Evolutionary conservation across 2,113 vertebrate genomes (phyloP), one percentile per base, ranked within the genome.

Genomic region (Mirza zaza): DNA sequence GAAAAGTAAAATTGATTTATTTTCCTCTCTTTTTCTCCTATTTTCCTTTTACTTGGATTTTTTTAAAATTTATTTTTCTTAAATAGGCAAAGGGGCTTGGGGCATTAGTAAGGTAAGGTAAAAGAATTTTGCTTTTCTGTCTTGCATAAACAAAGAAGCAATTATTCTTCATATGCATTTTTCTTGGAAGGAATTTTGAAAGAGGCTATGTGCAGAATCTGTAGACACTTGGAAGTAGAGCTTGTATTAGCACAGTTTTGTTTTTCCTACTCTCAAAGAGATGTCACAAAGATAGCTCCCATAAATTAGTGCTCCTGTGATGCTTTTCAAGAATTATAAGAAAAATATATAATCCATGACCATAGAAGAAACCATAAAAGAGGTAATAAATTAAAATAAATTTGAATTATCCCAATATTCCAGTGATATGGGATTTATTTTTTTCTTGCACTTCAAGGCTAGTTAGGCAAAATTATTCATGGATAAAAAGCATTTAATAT

Each of bases 351-450:
- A 85, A 55, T 3, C 32, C 27, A n/a, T 65, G 42, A 57, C 13
- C 55, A 71, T 82, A 25, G 52, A 83, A 61, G 1, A 2, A 12
- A 61, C 4, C 25, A 70, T 36, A 55, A 7, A 71, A 92, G 17
- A 87, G 5, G 36, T 57, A 83, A 39, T 63, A 73, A n/a, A 73
- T 92, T 70, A 79, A 86, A 96, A 75, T 20, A 68, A 94, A 76
- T 67, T 81, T 76, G 48, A 45, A 76, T 71, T 29, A 48, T 4
- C 1, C 0, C 67, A 73, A 81, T 57, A 83, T 32, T 73, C 15
- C 25, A 90, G 36, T 36, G 17, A 15, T 39, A n/a, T 32, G 17
- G 2, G 67, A 23, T 6, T 87, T 50, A 23, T 6, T 68, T 76
- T 76, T 36, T 75, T 20, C 29, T 71, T 77, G 4, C 29, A 39